Evolutionary conservation across 1,140 invertebrate genomes (phyloP).

Genomic region (Phymorhynchus buccinoides): DNA sequence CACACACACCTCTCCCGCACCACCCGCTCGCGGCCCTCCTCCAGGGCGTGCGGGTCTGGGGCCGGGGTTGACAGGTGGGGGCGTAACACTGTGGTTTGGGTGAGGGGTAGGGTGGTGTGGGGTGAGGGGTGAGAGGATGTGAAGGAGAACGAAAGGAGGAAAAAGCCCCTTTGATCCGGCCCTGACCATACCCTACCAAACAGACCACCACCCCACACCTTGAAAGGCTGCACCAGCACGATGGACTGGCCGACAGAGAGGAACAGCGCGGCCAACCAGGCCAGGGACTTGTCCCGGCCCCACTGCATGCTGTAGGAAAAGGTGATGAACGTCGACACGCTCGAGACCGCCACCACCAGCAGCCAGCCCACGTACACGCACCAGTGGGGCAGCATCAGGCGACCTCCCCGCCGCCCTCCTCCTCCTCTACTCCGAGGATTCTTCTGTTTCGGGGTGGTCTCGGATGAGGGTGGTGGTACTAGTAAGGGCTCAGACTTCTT

Average conservation of each 20-base stretch:
- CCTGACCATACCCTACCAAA: not conserved
- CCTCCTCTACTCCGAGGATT: not conserved
- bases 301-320: slow-evolving; percentile 66
- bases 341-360: slow-evolving; percentile 51
- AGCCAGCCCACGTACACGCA: slow-evolving; percentile 59
- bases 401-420: slow-evolving; percentile 15
- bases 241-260: slow-evolving; percentile 58
- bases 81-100: no score
- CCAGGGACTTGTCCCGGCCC: slow-evolving; percentile 61
- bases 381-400: slow-evolving; percentile 53
- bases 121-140: no score
- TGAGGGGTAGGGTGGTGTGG: no score
- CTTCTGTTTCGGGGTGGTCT: not conserved
- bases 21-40: slow-evolving; percentile 37
- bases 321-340: slow-evolving; percentile 59
- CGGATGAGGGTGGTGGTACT: no score
- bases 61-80: slow-evolving; percentile 42
- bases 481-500: no score
- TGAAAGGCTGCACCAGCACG: slow-evolving; percentile 57
- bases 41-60: slow-evolving; percentile 41
- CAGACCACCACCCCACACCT: slow-evolving; percentile 43
- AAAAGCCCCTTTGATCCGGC: not conserved
- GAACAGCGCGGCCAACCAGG: slow-evolving; percentile 58
- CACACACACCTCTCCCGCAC: no score
- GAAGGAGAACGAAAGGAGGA: no score